phyloP scores from a whole-genome alignment of 2,113 vertebrate species.

The Geothlypis trichas region DNA sequence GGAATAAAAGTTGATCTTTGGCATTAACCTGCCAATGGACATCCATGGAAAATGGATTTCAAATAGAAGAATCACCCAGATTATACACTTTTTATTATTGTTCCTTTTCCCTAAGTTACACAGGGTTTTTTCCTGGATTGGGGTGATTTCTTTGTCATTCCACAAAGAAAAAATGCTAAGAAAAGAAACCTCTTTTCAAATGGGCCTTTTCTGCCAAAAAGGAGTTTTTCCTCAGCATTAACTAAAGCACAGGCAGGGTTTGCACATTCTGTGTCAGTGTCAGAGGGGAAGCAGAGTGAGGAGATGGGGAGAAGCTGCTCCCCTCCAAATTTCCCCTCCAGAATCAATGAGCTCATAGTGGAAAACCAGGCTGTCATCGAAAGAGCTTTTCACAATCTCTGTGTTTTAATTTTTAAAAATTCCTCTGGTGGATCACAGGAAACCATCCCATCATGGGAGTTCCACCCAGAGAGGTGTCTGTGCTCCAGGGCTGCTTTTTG shows the following conservation, averaged over 20 bases:
- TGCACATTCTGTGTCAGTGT: slow-evolving; percentile 20
- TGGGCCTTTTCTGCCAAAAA: not conserved
- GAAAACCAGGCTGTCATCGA: slow-evolving; percentile 57
- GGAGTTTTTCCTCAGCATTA: not conserved
- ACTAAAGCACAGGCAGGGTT: not conserved
- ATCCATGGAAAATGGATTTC: not conserved
- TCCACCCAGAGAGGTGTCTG: not conserved
- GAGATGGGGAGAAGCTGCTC: slow-evolving; percentile 34
- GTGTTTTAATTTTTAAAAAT: slow-evolving; percentile 51
- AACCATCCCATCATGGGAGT: slow-evolving; percentile 2
- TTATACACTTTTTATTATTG: not conserved
- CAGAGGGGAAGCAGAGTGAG: slow-evolving; percentile 57
- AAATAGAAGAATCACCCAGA: not conserved
- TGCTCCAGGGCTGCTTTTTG: not conserved
- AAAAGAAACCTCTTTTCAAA: not conserved
- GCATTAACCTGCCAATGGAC: not conserved
- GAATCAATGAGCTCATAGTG: slow-evolving; percentile 64
- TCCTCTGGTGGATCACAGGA: slow-evolving; percentile 58
- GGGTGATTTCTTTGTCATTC: not conserved
- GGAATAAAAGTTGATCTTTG: not conserved
- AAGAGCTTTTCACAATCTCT: slow-evolving; percentile 59
- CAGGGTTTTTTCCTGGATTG: not conserved
- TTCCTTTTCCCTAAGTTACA: not conserved
- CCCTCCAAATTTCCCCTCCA: slow-evolving; percentile 56
- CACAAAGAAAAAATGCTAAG: not conserved